A percentile compares a stretch with the other conserved stretches of the same genome.
Conservation (phyloP, 2,797 vertebrate species). For the Xenopus petersii region DNA sequence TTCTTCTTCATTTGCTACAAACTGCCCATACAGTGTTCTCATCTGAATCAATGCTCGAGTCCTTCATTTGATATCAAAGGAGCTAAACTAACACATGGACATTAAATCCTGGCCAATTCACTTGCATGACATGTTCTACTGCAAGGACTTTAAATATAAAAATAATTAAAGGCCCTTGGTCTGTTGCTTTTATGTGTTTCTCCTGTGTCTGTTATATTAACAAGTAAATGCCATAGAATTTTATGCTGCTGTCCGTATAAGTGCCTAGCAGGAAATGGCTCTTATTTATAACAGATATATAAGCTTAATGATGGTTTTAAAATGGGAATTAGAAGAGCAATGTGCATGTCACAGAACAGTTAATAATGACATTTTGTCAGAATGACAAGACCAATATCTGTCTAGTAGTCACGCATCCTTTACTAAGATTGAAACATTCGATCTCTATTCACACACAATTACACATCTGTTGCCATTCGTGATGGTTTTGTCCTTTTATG, state of each 20-base stretch:
- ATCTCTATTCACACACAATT: conserved; percentile 17
- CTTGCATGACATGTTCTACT: too few species aligned
- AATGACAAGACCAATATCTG: conserved; percentile 16
- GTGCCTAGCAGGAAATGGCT: not conserved
- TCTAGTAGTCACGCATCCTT: not conserved
- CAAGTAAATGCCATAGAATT: too few species aligned
- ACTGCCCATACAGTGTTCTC: too few species aligned
- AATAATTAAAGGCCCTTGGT: too few species aligned
- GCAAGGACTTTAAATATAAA: too few species aligned
- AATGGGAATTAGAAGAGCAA: not conserved
- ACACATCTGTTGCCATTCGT: conserved; percentile 15
- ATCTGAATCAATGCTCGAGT: too few species aligned
- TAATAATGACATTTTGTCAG: conserved; percentile 11
- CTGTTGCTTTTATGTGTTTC: too few species aligned
- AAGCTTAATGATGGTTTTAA: not conserved
- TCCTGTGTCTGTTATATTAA: too few species aligned
- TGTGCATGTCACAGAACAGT: not conserved
- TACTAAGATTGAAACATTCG: not conserved
- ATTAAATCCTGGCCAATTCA: too few species aligned
- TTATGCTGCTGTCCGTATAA: not conserved
- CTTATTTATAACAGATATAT: not conserved
- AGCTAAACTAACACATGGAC: too few species aligned
- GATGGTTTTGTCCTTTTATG: conserved; percentile 20
- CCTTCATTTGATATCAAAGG: too few species aligned
- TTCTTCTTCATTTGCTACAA: too few species aligned